phyloP scores from a whole-genome alignment of 2,113 vertebrate species.

The Pedetes capensis region DNA sequence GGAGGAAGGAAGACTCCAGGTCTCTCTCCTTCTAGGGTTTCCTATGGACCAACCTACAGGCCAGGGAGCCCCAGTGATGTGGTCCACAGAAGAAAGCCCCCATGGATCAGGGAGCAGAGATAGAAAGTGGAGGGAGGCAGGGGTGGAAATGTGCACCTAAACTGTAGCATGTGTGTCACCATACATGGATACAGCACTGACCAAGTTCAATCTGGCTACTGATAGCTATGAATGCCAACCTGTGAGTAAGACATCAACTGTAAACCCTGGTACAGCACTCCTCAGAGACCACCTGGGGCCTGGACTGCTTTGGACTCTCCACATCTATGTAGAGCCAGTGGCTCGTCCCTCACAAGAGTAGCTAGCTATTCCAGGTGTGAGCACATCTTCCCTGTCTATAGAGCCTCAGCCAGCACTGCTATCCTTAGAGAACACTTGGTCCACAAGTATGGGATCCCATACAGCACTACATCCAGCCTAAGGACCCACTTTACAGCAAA shows the following conservation, averaged over 20 bases:
- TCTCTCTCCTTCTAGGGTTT: not conserved
- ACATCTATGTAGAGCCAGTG: not conserved
- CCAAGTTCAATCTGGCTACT: not conserved
- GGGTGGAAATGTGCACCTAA: too few relatives aligned
- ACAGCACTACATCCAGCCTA: not conserved
- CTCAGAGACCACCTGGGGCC: not conserved
- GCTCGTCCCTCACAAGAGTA: not conserved
- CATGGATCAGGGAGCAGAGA: not conserved
- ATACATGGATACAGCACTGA: not conserved
- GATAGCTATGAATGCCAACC: not conserved
- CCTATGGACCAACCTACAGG: not conserved
- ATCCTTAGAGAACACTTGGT: not conserved
- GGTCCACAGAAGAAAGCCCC: not conserved
- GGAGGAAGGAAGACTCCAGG: not conserved
- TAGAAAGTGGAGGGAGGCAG: not conserved
- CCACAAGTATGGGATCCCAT: not conserved
- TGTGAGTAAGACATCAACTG: not conserved
- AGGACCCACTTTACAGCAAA: not conserved
- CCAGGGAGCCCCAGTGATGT: not conserved
- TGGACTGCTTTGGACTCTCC: not conserved
- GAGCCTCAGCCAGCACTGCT: not conserved
- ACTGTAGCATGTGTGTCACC: fast-evolving
- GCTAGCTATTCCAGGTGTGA: not conserved
- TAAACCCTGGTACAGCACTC: not conserved
- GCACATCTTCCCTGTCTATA: not conserved